Conservation (phyloP, 2,797 vertebrate genomes). For the Acrossocheilus fasciatus region DNA sequence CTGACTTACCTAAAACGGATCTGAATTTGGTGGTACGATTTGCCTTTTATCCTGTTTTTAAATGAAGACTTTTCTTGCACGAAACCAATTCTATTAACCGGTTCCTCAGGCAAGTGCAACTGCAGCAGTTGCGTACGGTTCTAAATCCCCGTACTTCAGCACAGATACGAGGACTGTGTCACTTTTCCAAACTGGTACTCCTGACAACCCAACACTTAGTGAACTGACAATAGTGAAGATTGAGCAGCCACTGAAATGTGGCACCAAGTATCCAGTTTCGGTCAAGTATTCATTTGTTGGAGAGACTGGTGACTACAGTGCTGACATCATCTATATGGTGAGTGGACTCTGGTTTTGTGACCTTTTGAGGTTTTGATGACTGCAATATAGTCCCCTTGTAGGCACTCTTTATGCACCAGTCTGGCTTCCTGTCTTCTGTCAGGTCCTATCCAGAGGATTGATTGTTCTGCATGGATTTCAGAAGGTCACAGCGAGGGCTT, state of each 20-base stretch:
- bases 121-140: rapidly evolving
- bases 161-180: neutral
- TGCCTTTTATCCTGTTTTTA: slow-evolving; percentile 25
- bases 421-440: slow-evolving; percentile 28
- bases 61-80: neutral
- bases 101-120: slow-evolving; percentile 61
- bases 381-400: too few species aligned
- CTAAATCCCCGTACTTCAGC: slow-evolving; percentile 30
- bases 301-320: slow-evolving; percentile 54
- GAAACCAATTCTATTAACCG: slow-evolving; percentile 60
- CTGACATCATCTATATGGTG: slow-evolving; percentile 72
- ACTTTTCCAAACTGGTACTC: slow-evolving; percentile 1
- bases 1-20: neutral
- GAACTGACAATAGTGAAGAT: slow-evolving; percentile 61
- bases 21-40: slow-evolving; percentile 61
- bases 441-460: slow-evolving; percentile 55
- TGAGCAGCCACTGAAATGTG: slow-evolving; percentile 64
- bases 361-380: too few species aligned
- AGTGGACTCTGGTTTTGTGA: neutral
- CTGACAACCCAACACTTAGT: slow-evolving; percentile 64
- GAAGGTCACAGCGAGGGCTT: slow-evolving; percentile 17
- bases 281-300: slow-evolving; percentile 68
- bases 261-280: slow-evolving; percentile 46
- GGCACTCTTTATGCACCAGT: neutral
- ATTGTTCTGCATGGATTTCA: slow-evolving; percentile 33